phyloP scores from a whole-genome alignment of 1,140 invertebrate genomes.

The Bombyx mori region DNA sequence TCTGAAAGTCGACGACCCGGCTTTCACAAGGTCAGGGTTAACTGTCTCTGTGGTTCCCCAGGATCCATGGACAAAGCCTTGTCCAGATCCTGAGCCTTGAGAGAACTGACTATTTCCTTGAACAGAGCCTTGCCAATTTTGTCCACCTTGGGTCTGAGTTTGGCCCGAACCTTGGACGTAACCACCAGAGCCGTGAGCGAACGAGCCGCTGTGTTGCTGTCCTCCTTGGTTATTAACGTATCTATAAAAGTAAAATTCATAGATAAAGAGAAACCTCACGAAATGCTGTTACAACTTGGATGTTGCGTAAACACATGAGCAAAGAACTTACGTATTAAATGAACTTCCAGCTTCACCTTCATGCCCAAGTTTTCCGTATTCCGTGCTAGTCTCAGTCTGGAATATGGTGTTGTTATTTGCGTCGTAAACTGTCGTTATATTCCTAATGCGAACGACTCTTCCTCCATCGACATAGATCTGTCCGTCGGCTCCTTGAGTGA shows the following conservation, averaged over 20 bases:
- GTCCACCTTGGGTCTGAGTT: conserved; percentile 3
- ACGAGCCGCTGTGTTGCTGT: conserved; percentile 5
- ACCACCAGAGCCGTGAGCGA: conserved; percentile 16
- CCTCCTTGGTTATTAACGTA: conserved; percentile 31
- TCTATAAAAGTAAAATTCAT: conserved; percentile 10
- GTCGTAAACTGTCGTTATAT: conserved; percentile 47
- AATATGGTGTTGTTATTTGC: conserved; percentile 51
- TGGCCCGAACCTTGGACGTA: conserved; percentile 9
- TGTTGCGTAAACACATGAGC: conserved; percentile 3
- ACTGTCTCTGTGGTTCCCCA: conserved; percentile 67
- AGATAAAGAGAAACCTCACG: not conserved
- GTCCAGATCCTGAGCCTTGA: conserved; percentile 11
- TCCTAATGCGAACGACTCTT: conserved; percentile 35
- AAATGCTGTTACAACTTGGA: not conserved
- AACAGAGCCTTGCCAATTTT: conserved; percentile 9
- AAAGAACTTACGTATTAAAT: conserved; percentile 52
- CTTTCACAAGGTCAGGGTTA: conserved; percentile 58
- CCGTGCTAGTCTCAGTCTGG: conserved; percentile 50
- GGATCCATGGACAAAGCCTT: conserved; percentile 44
- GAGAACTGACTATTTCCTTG: conserved; percentile 5
- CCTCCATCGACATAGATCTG: conserved; percentile 16
- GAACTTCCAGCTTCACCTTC: conserved; percentile 64
- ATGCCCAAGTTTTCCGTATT: conserved; percentile 51
- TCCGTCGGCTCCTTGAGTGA: conserved; percentile 12
- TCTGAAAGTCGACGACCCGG: conserved; percentile 53